Evolutionary conservation across 2,888 invertebrate species (phyloP).

Genomic region (Aphidoletes aphidimyza): DNA sequence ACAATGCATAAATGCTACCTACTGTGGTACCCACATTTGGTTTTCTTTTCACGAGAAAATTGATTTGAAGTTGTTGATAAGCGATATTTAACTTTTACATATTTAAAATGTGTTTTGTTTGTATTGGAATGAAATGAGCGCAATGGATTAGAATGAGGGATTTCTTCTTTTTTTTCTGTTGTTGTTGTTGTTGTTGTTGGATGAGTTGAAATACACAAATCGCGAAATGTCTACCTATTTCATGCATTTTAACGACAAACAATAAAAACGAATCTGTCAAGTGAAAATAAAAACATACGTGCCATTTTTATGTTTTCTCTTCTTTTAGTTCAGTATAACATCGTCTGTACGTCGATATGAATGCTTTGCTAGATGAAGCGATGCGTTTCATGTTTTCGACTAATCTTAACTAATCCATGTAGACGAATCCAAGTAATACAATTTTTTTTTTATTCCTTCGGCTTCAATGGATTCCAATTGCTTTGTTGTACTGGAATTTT

Average conservation of each 20-base stretch:
- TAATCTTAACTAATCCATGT: conserved; percentile 30
- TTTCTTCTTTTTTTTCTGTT: not conserved
- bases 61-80: conserved; percentile 45
- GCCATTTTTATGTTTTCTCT: conserved; percentile 6
- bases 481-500: not conserved
- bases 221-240: not conserved
- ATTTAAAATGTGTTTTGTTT: not conserved
- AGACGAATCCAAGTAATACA: not conserved
- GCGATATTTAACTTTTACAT: conserved; percentile 13
- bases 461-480: not conserved
- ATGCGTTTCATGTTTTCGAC: conserved; percentile 8
- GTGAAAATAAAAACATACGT: conserved; percentile 44
- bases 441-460: not conserved
- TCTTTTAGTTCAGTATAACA: not conserved
- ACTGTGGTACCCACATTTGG: conserved; percentile 40
- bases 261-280: conserved; percentile 8
- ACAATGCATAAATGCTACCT: not conserved
- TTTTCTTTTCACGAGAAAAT: conserved; percentile 4
- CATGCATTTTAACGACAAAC: not conserved
- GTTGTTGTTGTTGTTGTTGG: no score
- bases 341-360: not conserved
- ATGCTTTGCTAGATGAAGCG: not conserved
- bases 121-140: not conserved
- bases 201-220: not conserved
- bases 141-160: not conserved